These are phyloP conservation scores for Octodon degus DNA, from an alignment of 2,113 vertebrate genomes.

Conservation along the genomic window DNA sequence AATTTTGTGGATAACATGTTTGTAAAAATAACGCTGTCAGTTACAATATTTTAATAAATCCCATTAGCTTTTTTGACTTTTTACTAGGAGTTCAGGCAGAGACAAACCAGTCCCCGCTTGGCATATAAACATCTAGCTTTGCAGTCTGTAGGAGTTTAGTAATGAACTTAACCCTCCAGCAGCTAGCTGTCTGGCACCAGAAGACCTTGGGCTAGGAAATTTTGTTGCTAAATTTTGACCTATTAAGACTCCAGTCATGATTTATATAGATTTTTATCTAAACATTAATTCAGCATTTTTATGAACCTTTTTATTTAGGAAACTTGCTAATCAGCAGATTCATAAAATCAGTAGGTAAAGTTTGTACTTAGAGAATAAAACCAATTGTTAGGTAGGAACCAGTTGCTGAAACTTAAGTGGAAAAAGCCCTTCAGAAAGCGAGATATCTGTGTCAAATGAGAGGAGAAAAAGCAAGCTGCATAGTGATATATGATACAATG, in stretches of 20 bases:
- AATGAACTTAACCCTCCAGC: conserved; percentile 10
- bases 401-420: conserved; percentile 3
- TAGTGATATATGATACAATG: not conserved
- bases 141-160: not conserved
- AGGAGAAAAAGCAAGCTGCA: not conserved
- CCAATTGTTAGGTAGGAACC: not conserved
- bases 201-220: not conserved
- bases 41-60: not conserved
- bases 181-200: not conserved
- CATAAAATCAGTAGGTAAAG: conserved; percentile 37
- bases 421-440: not conserved
- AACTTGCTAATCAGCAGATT: conserved; percentile 24
- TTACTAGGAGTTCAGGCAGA: not conserved
- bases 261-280: not conserved
- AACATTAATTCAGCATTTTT: not conserved
- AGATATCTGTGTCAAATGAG: not conserved
- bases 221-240: conserved; percentile 45
- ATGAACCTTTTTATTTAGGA: conserved; percentile 27
- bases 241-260: not conserved
- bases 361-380: conserved; percentile 7
- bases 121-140: conserved; percentile 7
- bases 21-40: not conserved
- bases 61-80: not conserved
- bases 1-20: conserved; percentile 27
- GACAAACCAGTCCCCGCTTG: not conserved